phyloP scores from a whole-genome alignment of 1,140 invertebrate genomes.

The Leptinotarsa texana region DNA sequence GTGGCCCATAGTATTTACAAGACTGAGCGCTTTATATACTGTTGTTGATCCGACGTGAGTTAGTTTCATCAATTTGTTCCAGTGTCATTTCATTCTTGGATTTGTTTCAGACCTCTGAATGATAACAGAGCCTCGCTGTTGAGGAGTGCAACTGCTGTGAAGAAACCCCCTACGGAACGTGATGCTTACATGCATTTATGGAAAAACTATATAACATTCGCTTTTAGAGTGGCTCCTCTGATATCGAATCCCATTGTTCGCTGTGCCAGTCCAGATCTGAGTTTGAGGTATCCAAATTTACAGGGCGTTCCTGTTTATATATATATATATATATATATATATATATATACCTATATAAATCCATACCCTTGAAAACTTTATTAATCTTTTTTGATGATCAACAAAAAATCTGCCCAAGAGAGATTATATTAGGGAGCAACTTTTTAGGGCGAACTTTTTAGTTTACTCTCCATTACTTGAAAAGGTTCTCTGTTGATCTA shows the following conservation, averaged over 20 bases:
- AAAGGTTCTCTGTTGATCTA: too few relatives aligned
- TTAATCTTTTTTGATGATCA: too few relatives aligned
- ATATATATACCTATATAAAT: too few relatives aligned
- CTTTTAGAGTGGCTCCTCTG: conserved; percentile 89
- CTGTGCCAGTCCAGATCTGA: conserved; percentile 91
- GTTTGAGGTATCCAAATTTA: conserved; percentile 70
- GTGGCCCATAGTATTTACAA: conserved; percentile 93
- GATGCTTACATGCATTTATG: conserved; percentile 92
- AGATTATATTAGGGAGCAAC: too few relatives aligned
- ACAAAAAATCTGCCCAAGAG: too few relatives aligned
- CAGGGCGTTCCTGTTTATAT: neutral
- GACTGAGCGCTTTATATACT: conserved; percentile 87
- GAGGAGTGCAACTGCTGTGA: conserved; percentile 71
- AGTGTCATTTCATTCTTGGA: neutral
- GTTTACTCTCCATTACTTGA: too few relatives aligned
- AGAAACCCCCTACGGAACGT: conserved; percentile 87
- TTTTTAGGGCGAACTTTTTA: too few relatives aligned
- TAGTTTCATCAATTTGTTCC: neutral
- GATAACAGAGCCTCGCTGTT: conserved; percentile 94
- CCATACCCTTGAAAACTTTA: too few relatives aligned
- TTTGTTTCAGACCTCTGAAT: conserved; percentile 80
- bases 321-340: too few relatives aligned
- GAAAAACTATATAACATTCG: conserved; percentile 95
- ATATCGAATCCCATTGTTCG: conserved; percentile 80
- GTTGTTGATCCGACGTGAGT: conserved; percentile 94